These are phyloP conservation scores for Batillaria attramentaria DNA, from an alignment of 1,140 invertebrate species.

Conservation along the genomic window DNA sequence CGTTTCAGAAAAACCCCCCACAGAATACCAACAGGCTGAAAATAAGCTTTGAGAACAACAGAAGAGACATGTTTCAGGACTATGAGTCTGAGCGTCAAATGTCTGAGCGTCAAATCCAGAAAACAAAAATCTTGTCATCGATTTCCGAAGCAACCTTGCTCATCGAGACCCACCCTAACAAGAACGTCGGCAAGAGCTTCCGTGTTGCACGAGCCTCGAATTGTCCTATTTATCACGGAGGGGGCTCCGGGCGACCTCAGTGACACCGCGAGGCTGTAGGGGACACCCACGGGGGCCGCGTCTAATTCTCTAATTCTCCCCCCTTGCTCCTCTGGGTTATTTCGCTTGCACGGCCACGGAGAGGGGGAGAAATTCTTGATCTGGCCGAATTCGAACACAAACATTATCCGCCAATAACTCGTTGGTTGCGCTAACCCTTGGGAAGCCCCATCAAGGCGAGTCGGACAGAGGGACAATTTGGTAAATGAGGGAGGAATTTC, in stretches of 20 bases:
- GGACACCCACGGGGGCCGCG: constrained; percentile 15
- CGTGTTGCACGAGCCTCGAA: neutral
- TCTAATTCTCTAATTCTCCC: constrained; percentile 35
- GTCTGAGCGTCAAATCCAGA: too few species aligned
- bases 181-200: neutral
- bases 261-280: too few species aligned
- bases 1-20: too few species aligned
- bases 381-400: constrained; percentile 32
- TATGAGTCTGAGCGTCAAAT: too few species aligned
- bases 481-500: constrained; percentile 30
- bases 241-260: neutral
- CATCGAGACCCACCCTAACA: too few species aligned
- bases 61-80: too few species aligned
- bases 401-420: constrained; percentile 33
- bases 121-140: too few species aligned
- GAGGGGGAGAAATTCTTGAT: constrained; percentile 33
- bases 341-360: constrained; percentile 35
- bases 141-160: too few species aligned
- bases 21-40: too few species aligned
- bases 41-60: too few species aligned
- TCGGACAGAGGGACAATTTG: constrained; percentile 33
- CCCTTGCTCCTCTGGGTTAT: constrained; percentile 26
- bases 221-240: neutral
- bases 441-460: constrained; percentile 20
- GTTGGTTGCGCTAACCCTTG: constrained; percentile 5